Evolutionary conservation across 2,113 vertebrate genomes (phyloP).

Genomic region (Macroglossus sobrinus): DNA sequence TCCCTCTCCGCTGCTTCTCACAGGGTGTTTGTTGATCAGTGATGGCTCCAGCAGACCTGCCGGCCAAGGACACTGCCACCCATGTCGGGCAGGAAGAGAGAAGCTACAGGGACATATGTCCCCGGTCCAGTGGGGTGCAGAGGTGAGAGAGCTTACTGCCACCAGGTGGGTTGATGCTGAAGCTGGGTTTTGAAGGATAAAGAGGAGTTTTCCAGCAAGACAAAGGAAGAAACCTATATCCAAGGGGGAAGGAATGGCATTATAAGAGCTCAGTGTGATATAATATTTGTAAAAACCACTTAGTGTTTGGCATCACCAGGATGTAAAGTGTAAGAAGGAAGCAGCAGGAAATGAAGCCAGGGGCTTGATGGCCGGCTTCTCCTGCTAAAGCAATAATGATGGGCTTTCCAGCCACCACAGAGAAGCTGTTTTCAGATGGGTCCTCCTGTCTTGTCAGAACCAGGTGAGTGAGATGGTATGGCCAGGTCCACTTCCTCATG

Average conservation of each 20-base stretch:
- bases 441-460: neutral
- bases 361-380: neutral
- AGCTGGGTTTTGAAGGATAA: neutral
- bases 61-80: neutral
- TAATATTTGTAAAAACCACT: too few species aligned
- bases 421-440: constrained; percentile 22
- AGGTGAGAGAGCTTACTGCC: too few species aligned
- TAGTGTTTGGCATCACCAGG: neutral
- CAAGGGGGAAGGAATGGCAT: neutral
- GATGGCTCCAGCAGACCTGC: neutral
- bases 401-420: neutral
- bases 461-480: neutral
- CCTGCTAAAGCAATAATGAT: neutral
- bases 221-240: neutral
- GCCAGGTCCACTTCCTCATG: neutral
- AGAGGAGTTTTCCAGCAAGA: constrained; percentile 27
- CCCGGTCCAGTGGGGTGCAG: neutral
- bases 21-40: neutral
- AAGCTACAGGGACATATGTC: neutral
- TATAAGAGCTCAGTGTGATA: neutral
- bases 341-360: neutral
- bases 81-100: neutral
- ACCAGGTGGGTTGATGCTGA: neutral
- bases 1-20: neutral
- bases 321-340: neutral